Evolutionary conservation across 2,888 invertebrate species (phyloP), one percentile per base, ranked within the genome.

Genomic region (Drosophila quinaria): DNA sequence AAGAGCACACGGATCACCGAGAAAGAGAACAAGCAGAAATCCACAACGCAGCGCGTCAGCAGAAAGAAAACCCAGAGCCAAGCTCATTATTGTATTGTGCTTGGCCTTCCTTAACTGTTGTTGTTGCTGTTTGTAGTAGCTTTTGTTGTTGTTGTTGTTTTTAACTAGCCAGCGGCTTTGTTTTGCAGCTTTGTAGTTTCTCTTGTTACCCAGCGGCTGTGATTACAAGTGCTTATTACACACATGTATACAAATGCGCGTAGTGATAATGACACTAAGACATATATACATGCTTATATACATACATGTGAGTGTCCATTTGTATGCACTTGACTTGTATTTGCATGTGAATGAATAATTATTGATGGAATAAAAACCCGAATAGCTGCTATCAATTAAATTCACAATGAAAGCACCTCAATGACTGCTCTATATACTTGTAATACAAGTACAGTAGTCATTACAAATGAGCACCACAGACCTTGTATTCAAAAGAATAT

Each of bases 21-120:
- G 52, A 72, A 61, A 58, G 55, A 68, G 58, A 49, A 69, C 61
- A 67, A 73, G 41, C 35, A 41, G 35, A 46, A 66, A 49, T 68
- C 60, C 60, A 68, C 67, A 44, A 62, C 60, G 52, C 65, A 54
- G 13, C 39, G 55, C 59, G 62, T 64, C 64, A 78, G 75, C 75
- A 78, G 72, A 76, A 71, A 64, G 62, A 65, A 65, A 69, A 73
- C 60, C 46, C 68, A 56, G 69, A 78, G 55, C 51, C 74, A 56
- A 65, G 65, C 79, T 76, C 58, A 76, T 74, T 74, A 62, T 69
- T 73, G 49, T 70, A 46, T 62, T 66, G 69, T 66, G 69, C 76
- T 80, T 73, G 81, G 87, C 78, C 87, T 82, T 83, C 84, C 78
- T 71, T 73, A 33, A 63, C 69, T 49, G 3, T 13, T 22, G 33